Evolutionary conservation across 1,140 invertebrate genomes (phyloP).

Genomic region (Drosophila rhopaloa): DNA sequence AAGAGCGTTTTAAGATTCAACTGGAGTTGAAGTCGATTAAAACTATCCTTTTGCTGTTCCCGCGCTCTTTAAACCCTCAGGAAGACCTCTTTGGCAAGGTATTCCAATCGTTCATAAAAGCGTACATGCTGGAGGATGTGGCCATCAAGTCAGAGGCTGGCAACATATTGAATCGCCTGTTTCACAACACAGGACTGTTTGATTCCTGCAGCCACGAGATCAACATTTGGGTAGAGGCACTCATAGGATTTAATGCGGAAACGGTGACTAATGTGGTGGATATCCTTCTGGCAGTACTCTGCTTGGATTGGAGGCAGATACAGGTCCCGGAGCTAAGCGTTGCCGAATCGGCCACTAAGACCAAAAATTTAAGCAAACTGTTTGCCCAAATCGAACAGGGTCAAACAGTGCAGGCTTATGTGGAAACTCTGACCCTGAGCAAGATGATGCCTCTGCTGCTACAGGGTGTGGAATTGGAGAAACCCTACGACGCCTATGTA

Average conservation of each 20-base stretch:
- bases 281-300: constrained; percentile 62
- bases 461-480: constrained; percentile 59
- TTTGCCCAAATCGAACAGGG: constrained; percentile 79
- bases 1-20: constrained; percentile 60
- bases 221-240: constrained; percentile 88
- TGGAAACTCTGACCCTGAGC: constrained; percentile 71
- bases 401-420: constrained; percentile 74
- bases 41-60: constrained; percentile 87
- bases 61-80: constrained; percentile 86
- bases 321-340: constrained; percentile 41
- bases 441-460: constrained; percentile 72
- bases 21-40: constrained; percentile 89
- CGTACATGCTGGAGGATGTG: constrained; percentile 84
- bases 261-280: constrained; percentile 57
- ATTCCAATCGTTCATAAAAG: constrained; percentile 86
- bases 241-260: constrained; percentile 60
- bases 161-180: constrained; percentile 85
- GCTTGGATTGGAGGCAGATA: constrained; percentile 51
- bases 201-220: constrained; percentile 87
- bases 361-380: constrained; percentile 62
- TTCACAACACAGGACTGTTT: constrained; percentile 88
- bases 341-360: constrained; percentile 32
- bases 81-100: constrained; percentile 87
- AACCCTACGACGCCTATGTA: constrained; percentile 68
- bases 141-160: constrained; percentile 78